These are phyloP conservation scores for Forbesichthys agassizii DNA, from an alignment of 2,113 vertebrate species.

Conservation along the genomic window DNA sequence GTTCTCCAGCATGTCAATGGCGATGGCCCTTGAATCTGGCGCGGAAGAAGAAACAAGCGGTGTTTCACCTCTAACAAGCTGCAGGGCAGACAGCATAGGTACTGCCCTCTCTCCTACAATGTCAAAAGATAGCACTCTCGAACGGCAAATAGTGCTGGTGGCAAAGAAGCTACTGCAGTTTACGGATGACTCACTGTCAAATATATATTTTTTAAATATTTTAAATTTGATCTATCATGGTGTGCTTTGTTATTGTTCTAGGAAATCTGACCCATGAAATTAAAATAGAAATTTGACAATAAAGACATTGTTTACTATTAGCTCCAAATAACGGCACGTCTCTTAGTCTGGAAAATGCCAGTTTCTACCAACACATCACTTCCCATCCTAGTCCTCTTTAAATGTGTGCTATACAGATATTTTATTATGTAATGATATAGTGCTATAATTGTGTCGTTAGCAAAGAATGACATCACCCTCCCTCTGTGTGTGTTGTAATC, in stretches of 20 bases:
- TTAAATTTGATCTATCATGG: too few relatives aligned
- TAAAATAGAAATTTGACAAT: background rate
- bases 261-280: too few relatives aligned
- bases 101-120: constrained; percentile 35
- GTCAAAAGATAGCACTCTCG: constrained; percentile 31
- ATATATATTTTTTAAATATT: too few relatives aligned
- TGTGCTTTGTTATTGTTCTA: too few relatives aligned
- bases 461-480: too few relatives aligned
- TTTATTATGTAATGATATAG: background rate
- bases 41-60: constrained; percentile 33
- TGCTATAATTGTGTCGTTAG: background rate
- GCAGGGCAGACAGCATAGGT: constrained; percentile 17
- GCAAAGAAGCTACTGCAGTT: background rate
- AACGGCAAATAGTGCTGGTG: background rate
- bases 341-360: too few relatives aligned
- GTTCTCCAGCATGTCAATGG: constrained; percentile 47
- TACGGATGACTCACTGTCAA: background rate
- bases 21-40: constrained; percentile 50
- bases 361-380: too few relatives aligned
- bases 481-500: too few relatives aligned
- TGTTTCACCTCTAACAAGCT: constrained; percentile 17
- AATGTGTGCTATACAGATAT: background rate
- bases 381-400: background rate
- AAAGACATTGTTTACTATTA: background rate
- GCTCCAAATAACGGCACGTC: too few relatives aligned